Evolutionary conservation across 2,888 invertebrate genomes (phyloP).

Genomic region (Punctoribates punctum): DNA sequence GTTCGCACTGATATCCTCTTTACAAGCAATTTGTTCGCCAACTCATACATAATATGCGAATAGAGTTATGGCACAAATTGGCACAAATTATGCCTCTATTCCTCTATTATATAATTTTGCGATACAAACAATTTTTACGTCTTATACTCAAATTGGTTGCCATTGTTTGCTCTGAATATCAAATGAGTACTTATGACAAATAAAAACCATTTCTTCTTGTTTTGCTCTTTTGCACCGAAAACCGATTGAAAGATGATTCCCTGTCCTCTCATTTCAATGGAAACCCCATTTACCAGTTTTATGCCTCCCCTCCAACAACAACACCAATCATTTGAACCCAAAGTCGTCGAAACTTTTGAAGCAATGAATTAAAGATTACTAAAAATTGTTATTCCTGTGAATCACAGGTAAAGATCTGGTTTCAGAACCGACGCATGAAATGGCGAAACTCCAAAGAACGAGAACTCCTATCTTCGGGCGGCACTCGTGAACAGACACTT

Average conservation of each 20-base stretch:
- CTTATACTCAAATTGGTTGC: slow-evolving; percentile 24
- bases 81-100: slow-evolving; percentile 28
- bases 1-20: slow-evolving; percentile 38
- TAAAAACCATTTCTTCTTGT: slow-evolving; percentile 9
- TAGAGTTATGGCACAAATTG: slow-evolving; percentile 34
- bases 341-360: background rate
- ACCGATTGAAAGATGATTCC: background rate
- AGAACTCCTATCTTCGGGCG: slow-evolving; percentile 85
- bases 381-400: too few relatives aligned
- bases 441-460: slow-evolving; percentile 98
- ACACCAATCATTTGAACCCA: background rate
- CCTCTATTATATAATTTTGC: slow-evolving; percentile 29
- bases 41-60: slow-evolving; percentile 39
- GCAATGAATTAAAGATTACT: background rate
- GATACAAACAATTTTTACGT: slow-evolving; percentile 29
- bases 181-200: slow-evolving; percentile 23
- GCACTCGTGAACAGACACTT: slow-evolving; percentile 87
- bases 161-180: slow-evolving; percentile 37
- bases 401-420: slow-evolving; percentile 80
- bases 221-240: background rate
- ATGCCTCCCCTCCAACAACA: background rate
- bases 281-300: background rate
- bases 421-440: slow-evolving; percentile 98
- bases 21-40: slow-evolving; percentile 39
- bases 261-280: slow-evolving; percentile 7